Conservation (phyloP, 2,113 vertebrate genomes). For the Noctilio leporinus region DNA sequence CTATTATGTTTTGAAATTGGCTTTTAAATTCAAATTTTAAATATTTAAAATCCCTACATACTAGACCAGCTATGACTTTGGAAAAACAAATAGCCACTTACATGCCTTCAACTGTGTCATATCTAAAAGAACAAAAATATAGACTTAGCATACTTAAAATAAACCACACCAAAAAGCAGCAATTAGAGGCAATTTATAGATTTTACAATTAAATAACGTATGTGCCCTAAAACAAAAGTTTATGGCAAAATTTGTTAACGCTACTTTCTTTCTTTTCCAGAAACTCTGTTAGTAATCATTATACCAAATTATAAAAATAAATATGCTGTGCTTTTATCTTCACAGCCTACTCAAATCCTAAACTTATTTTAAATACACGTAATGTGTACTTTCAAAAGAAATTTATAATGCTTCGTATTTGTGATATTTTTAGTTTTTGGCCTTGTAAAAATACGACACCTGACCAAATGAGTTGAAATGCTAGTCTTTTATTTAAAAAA, state of each 20-base stretch:
- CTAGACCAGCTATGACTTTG: constrained; percentile 61
- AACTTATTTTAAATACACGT: background rate
- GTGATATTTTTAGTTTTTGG: background rate
- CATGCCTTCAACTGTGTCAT: constrained; percentile 94
- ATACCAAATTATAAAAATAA: constrained; percentile 29
- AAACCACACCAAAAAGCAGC: constrained; percentile 80
- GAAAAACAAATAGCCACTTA: constrained; percentile 88
- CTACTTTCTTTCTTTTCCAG: constrained; percentile 54
- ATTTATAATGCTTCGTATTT: background rate
- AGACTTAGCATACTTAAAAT: constrained; percentile 88
- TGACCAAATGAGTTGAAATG: background rate
- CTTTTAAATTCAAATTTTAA: constrained; percentile 66
- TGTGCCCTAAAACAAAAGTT: constrained; percentile 52
- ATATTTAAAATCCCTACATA: constrained; percentile 64
- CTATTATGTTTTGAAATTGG: background rate
- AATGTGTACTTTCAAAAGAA: background rate
- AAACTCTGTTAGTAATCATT: constrained; percentile 55
- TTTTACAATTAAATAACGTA: constrained; percentile 61
- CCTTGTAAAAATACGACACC: background rate
- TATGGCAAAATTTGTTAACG: background rate
- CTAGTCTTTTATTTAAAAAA: background rate
- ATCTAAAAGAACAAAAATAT: constrained; percentile 91
- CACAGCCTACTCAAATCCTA: background rate
- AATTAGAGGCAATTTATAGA: constrained; percentile 68
- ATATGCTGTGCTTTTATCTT: constrained; percentile 25